Base-by-base conservation (phyloP, 2,888 invertebrate species). In the Seira musarum region DNA sequence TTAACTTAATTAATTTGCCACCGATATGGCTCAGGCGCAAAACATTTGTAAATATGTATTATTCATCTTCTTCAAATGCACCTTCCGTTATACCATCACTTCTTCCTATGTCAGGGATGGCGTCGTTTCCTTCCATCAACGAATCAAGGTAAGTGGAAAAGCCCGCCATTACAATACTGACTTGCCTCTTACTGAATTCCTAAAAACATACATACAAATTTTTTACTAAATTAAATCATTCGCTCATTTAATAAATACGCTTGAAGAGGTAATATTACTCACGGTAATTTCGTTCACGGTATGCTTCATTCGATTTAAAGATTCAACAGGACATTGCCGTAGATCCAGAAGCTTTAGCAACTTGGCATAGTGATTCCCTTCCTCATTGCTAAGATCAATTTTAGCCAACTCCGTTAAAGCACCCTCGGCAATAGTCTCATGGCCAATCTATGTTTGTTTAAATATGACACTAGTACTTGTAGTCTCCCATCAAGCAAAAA, bases 311-410 rank as follows among this genome's bases (percentile, higher is more conserved):
- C 64, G 71, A 5, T 35, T 70, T 13, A 78, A 53, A n/a, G 71
- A 71, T 21, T 60, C 60, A 1, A 0, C 10, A 19, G 73, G 69
- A 19, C 73, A 69, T 3, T 69, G 53, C 1, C 61, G n/a, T n/a
- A 80, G 63, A 15, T 80, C 30, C 6, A 80, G 22, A 15, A 73
- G 35, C n/a, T 80, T 80, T n/a, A 80, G 63, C n/a, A 80, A 30
- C 19, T 74, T 73, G 1, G 60, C 68, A 40, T 64, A 74, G 0
- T 65, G 64, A 6, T 53, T 10, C 24, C 63, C 68, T 17, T 69
- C 73, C 13, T 80, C 80, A 0, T 67, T 69, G 0, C 25, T 65
- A 1, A 69, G 63, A 53, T 79, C 73, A 0, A 8, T 1, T 3
- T 60, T 65, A 6, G 22, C 13, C 1, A 80, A 61, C 10, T 74